These are phyloP conservation scores for Oxystoma pomonae DNA, from an alignment of 2,888 invertebrate species.

Conservation along the genomic window DNA sequence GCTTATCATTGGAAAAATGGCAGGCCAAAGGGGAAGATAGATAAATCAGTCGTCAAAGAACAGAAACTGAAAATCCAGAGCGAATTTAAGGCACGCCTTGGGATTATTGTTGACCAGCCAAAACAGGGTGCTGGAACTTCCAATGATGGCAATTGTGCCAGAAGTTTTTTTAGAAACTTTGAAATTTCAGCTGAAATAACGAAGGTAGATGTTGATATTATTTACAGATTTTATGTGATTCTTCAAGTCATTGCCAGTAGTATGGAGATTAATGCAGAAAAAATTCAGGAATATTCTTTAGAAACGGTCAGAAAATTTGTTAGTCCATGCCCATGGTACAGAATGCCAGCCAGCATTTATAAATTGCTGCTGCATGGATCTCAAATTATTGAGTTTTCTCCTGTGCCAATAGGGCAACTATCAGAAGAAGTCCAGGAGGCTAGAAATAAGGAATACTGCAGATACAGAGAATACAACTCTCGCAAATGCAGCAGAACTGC, in stretches of 20 bases:
- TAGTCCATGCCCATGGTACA: conserved; percentile 1
- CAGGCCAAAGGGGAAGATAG: conserved; percentile 2
- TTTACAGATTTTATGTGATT: conserved; percentile 1
- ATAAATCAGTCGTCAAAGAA: background rate
- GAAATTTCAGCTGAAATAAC: conserved; percentile 6
- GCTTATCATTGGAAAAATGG: conserved; percentile 6
- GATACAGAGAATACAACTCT: conserved; percentile 8
- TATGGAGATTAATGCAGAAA: background rate
- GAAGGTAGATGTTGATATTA: background rate
- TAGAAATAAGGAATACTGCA: conserved; percentile 7
- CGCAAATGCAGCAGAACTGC: conserved; percentile 3
- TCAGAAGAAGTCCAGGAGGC: conserved; percentile 11
- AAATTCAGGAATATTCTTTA: conserved; percentile 3
- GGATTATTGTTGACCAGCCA: background rate
- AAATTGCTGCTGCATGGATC: conserved; percentile 9
- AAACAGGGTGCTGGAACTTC: too few relatives aligned
- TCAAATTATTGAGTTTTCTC: background rate
- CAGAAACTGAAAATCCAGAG: conserved; percentile 6
- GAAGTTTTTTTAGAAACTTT: conserved; percentile 9
- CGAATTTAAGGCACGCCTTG: background rate
- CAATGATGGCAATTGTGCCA: too few relatives aligned
- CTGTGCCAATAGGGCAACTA: conserved; percentile 9
- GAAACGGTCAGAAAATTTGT: conserved; percentile 2
- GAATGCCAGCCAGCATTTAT: conserved; percentile 7
- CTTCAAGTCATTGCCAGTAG: background rate